Base-by-base conservation (phyloP, 1,140 invertebrate genomes). In the Diabrotica virgifera region DNA sequence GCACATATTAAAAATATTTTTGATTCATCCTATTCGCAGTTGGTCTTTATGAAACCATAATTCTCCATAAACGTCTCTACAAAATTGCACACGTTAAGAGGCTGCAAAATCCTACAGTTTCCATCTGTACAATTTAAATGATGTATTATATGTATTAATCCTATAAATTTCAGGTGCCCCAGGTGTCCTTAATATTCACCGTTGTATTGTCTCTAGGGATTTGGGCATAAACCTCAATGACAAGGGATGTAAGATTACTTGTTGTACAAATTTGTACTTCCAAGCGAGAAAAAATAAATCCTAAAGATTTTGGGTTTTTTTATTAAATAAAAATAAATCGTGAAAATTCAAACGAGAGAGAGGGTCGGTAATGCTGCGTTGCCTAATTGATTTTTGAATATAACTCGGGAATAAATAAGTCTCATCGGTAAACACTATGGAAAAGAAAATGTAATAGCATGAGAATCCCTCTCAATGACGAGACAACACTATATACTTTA, bases 61-160 rank as follows among this genome's bases (percentile, higher is more conserved):
- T 46, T 46, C 40, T 46, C 40, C 40, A 46, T 46, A 46, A 46
- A 46, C 40, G 40, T 46, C 40, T 8, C 40, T 46, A 46, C 40
- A n/a, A 46, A 46, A 46, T 46, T 46, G 40, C 40, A 46, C 40
- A 46, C 40, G 40, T 46, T 46, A 46, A 46, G 40, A 46, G 40
- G 40, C 40, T 46, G 40, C 40, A n/a, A 46, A 46, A 46, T 46
- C 40, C 40, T 46, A 46, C 40, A 46, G 40, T 46, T 46, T 46
- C 40, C 40, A 46, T 5, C 8, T 46, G 40, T 46, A 46, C 40
- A 46, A 46, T 46, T 46, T 46, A 46, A 46, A 46, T 46, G 40
- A 46, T 46, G 8, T 46, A 46, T 46, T 46, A 46, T 46, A 46
- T 46, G 40, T 46, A 46, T 46, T 46, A 46, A 46, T 46, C 40